Conservation (phyloP, 2,113 vertebrate species). For the Centropristis striata region DNA sequence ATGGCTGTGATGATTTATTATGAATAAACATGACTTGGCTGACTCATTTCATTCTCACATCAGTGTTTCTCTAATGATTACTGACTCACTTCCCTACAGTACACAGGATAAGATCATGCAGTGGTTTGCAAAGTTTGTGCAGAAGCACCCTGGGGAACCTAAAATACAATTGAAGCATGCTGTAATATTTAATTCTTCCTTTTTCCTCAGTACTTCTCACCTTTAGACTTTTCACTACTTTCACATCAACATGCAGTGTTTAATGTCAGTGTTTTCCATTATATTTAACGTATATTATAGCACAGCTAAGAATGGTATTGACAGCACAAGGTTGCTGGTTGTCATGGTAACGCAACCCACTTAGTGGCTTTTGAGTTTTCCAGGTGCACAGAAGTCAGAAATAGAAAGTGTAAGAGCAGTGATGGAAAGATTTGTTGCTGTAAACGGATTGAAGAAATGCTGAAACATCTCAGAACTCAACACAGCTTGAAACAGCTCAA, state of each 20-base stretch:
- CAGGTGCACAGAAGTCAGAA: conserved; percentile 1
- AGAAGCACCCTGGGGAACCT: background rate
- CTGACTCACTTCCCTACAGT: conserved; percentile 22
- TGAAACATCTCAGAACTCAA: background rate
- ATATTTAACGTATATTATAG: background rate
- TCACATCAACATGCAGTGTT: background rate
- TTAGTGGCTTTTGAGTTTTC: background rate
- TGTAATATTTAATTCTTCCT: background rate
- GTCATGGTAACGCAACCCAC: background rate
- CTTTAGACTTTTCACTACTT: background rate
- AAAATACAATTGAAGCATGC: background rate
- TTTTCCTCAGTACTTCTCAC: background rate
- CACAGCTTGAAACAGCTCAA: background rate
- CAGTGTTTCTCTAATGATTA: conserved; percentile 28
- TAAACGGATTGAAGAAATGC: conserved; percentile 8
- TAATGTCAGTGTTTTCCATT: background rate
- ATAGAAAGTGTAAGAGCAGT: background rate
- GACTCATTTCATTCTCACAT: conserved; percentile 29
- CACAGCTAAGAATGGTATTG: background rate
- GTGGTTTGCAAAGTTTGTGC: background rate
- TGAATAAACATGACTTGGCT: conserved; percentile 30
- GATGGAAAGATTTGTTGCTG: background rate
- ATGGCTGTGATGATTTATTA: background rate
- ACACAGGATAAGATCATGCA: background rate
- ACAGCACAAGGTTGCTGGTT: background rate